Conservation (phyloP, 2,113 vertebrate species). For the Dolichallabes microphthalmus region DNA sequence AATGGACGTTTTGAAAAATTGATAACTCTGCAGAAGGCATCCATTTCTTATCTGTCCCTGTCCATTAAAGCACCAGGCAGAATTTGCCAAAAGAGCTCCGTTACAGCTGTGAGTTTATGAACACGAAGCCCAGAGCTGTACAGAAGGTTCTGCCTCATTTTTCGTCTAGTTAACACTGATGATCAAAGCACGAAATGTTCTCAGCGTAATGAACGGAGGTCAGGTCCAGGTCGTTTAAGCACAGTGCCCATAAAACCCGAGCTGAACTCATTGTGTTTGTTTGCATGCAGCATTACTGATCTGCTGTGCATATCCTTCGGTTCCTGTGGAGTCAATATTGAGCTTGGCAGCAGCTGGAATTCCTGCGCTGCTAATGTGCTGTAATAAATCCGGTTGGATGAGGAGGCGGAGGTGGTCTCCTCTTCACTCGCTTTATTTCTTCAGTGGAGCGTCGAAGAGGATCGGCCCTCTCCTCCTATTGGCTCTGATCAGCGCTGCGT, state of each 20-base stretch:
- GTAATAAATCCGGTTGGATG: constrained; percentile 47
- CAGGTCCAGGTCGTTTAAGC: not conserved
- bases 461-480: constrained; percentile 29
- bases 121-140: not conserved
- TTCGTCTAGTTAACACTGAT: not conserved
- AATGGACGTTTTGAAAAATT: constrained; percentile 34
- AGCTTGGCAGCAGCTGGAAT: constrained; percentile 49
- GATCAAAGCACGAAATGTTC: constrained; percentile 12
- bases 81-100: not conserved
- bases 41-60: constrained; percentile 10
- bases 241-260: not conserved
- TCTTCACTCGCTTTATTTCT: constrained; percentile 42
- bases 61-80: constrained; percentile 1
- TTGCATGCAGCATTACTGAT: constrained; percentile 38
- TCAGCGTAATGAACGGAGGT: not conserved
- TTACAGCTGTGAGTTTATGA: not conserved
- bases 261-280: constrained; percentile 33
- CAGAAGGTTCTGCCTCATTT: constrained; percentile 5
- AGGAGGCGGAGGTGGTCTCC: constrained; percentile 36
- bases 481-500: constrained; percentile 24
- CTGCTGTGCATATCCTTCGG: constrained; percentile 36
- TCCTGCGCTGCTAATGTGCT: constrained; percentile 50
- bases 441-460: constrained; percentile 32
- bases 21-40: constrained; percentile 22
- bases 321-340: constrained; percentile 53